Base-by-base conservation (phyloP, 92 coral and sea anemone species). In the Zoanthus solanderi region DNA sequence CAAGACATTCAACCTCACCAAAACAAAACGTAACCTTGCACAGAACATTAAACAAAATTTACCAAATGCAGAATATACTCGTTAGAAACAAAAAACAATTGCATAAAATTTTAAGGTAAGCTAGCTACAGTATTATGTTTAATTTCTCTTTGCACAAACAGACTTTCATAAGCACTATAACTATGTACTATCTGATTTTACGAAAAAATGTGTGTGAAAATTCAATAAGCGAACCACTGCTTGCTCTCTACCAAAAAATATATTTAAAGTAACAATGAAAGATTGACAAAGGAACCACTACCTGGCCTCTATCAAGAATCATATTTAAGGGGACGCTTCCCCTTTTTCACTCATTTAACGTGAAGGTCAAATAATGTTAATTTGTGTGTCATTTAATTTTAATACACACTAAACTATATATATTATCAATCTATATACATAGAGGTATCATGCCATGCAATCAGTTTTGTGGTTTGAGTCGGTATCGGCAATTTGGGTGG, bases 1-100 rank as follows among this genome's bases (percentile, higher is more conserved):
- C 47, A 92, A 87, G 81, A 89, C 54, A 34, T 84, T 72, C n/a
- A 89, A 54, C n/a, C 79, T 30, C 34, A 80, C 78, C 53, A 89
- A 78, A 72, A 89, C 90, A 72, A 83, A 61, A 54, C 68, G 94
- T 15, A 89, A 92, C 57, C 94, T 89, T 84, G 69, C 90, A 16
- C 53, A 53, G 0, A 89, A 89, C 50, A 77, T 89, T 47, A 89
- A 83, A 44, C 53, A 78, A n/a, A 79, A 85, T 65, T 84, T 84
- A 14, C 75, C 75, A 28, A 31, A 30, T 69, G 75, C 75, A 12
- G 75, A 30, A 30, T 14, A 69, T n/a, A 10, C 45, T 28, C 47
- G 17, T 8, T 53, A 53, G 10, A 53, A 53, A 53, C 58, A 7
- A 53, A 3, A 53, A 53, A 53, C 15, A 53, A 53, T 53, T 50